A percentile compares a stretch with the other conserved stretches of the same genome.
Evolutionary conservation across 2,888 invertebrate species (phyloP).

Genomic region (Nipponacmea schrenckii): DNA sequence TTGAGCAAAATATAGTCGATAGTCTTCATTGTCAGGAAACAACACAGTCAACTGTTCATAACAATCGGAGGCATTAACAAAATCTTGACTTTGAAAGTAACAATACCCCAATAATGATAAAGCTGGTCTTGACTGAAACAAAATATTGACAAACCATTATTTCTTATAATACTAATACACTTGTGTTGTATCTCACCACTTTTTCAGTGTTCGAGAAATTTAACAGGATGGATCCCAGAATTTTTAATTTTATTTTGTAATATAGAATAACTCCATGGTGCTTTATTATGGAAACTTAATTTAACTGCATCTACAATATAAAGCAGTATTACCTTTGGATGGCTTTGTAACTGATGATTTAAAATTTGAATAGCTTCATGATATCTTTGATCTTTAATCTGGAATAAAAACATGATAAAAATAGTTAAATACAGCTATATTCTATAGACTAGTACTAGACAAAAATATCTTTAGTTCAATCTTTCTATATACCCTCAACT

Average conservation of each 20-base stretch:
- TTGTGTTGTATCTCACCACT: too few relatives aligned
- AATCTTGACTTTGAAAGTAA: constrained; percentile 92
- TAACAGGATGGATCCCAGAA: too few relatives aligned
- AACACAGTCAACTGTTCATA: constrained; percentile 91
- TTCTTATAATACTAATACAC: too few relatives aligned
- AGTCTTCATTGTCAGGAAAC: constrained; percentile 89
- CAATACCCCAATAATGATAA: constrained; percentile 94
- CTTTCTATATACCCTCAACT: too few relatives aligned
- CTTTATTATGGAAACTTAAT: too few relatives aligned
- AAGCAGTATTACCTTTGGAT: constrained; percentile 70
- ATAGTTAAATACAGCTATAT: neutral
- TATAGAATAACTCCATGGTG: too few relatives aligned
- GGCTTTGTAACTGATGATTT: constrained; percentile 85
- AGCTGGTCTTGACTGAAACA: constrained; percentile 82
- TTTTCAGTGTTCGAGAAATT: too few relatives aligned
- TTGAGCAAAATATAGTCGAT: constrained; percentile 92
- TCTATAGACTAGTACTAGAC: neutral
- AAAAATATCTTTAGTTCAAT: too few relatives aligned
- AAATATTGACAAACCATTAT: constrained; percentile 18
- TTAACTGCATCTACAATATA: neutral
- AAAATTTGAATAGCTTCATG: constrained; percentile 89
- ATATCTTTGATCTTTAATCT: constrained; percentile 94
- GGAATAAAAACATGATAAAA: constrained; percentile 48
- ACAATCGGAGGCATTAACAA: constrained; percentile 91
- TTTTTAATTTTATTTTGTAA: too few relatives aligned